Conservation (phyloP, 2,113 vertebrate species). For the Myotis brandtii region DNA sequence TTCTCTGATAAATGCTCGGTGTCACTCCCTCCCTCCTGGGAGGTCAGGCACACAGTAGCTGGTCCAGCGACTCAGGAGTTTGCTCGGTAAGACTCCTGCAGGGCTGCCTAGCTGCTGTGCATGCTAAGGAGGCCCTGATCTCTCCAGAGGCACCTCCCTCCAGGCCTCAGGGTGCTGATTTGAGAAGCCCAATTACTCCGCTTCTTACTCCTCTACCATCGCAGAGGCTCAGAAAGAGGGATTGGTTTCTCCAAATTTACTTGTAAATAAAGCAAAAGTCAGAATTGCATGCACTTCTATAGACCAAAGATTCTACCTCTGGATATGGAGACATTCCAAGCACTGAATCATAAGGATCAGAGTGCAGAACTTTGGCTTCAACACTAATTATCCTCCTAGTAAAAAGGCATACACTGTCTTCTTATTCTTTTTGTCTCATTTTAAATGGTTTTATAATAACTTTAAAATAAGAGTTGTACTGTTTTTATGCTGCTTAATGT, state of each 20-base stretch:
- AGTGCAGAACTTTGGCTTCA: background rate
- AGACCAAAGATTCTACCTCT: background rate
- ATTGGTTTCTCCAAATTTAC: background rate
- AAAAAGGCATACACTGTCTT: background rate
- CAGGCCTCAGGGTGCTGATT: rapidly evolving
- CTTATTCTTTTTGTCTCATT: background rate
- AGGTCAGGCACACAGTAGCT: background rate
- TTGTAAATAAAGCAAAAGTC: conserved; percentile 38
- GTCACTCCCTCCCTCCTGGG: background rate
- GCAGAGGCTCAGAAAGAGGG: background rate
- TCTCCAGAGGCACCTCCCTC: background rate
- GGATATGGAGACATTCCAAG: background rate
- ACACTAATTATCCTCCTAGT: background rate
- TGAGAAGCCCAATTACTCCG: background rate
- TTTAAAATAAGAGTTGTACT: background rate
- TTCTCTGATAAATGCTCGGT: background rate
- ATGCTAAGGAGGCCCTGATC: background rate
- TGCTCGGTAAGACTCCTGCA: background rate
- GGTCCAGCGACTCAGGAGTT: background rate
- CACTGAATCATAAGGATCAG: rapidly evolving
- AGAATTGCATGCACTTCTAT: background rate
- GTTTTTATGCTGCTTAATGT: background rate
- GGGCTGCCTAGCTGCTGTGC: background rate
- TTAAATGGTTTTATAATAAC: background rate
- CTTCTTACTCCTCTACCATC: background rate